Evolutionary conservation across 2,888 invertebrate species (phyloP).

Genomic region (Acrobasis suavella): DNA sequence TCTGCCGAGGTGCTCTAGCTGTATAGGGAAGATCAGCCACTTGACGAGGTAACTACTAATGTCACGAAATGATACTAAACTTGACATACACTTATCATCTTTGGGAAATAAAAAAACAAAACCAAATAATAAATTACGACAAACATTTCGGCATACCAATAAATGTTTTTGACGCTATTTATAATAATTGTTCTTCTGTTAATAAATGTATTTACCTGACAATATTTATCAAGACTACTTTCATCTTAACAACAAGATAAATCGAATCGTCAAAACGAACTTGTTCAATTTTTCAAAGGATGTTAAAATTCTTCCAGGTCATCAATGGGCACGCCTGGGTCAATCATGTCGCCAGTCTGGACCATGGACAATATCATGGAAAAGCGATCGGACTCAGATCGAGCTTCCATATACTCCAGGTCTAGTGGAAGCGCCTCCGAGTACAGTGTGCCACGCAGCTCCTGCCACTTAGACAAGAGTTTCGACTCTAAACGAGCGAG

Average conservation of each 20-base stretch:
- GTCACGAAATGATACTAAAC: too few relatives aligned
- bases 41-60: conserved; percentile 74
- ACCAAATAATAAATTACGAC: too few relatives aligned
- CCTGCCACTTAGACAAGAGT: conserved; percentile 73
- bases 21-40: conserved; percentile 89
- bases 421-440: conserved; percentile 86
- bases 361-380: conserved; percentile 80
- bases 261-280: not conserved
- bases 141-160: too few relatives aligned
- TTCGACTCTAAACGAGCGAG: conserved; percentile 72
- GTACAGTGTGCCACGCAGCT: conserved; percentile 82
- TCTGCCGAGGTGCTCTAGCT: conserved; percentile 87
- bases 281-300: conserved; percentile 8
- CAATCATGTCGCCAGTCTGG: conserved; percentile 81
- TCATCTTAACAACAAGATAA: too few relatives aligned
- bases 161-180: too few relatives aligned
- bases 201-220: too few relatives aligned
- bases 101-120: too few relatives aligned
- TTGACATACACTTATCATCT: too few relatives aligned
- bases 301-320: conserved; percentile 75
- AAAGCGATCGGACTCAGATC: conserved; percentile 79
- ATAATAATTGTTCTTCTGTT: too few relatives aligned
- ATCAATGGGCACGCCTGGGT: conserved; percentile 78
- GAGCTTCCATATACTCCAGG: conserved; percentile 85
- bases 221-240: not conserved